Conservation (phyloP, 2,888 invertebrate genomes). For the Plusia festucae region DNA sequence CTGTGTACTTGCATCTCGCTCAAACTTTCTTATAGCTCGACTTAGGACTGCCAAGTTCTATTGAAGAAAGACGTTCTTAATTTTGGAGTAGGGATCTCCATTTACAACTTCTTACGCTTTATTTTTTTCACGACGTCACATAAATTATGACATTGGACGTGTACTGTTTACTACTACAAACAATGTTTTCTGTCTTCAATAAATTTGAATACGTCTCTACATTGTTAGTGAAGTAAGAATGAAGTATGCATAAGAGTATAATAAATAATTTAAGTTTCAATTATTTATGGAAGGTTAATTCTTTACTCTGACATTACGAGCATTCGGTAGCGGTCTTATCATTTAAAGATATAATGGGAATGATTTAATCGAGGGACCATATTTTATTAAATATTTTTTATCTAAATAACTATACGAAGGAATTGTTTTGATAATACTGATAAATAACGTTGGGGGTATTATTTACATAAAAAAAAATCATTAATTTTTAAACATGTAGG, state of each 20-base stretch:
- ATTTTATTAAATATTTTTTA: slow-evolving; percentile 8
- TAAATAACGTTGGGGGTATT: slow-evolving; percentile 13
- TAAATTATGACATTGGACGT: no score
- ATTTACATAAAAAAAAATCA: neutral
- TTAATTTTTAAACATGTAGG: neutral
- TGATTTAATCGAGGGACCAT: slow-evolving; percentile 27
- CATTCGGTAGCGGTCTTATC: neutral
- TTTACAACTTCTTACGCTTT: no score
- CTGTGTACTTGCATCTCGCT: neutral
- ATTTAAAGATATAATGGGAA: neutral
- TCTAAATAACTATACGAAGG: slow-evolving; percentile 7
- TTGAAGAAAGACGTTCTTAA: no score
- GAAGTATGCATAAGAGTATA: neutral
- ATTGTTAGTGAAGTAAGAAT: slow-evolving; percentile 15
- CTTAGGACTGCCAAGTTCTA: neutral
- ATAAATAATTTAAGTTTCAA: neutral
- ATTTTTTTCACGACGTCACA: no score
- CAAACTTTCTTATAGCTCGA: neutral
- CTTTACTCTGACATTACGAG: slow-evolving; percentile 5
- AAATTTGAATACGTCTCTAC: slow-evolving; percentile 13
- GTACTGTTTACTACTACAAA: slow-evolving; percentile 14
- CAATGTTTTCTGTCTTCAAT: slow-evolving; percentile 7
- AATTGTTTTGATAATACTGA: slow-evolving; percentile 13
- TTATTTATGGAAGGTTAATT: neutral
- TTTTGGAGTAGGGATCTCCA: neutral